A percentile compares a stretch with the other conserved stretches of the same genome.
Evolutionary conservation across 1,140 invertebrate genomes (phyloP).

Genomic region (Chionoecetes opilio): DNA sequence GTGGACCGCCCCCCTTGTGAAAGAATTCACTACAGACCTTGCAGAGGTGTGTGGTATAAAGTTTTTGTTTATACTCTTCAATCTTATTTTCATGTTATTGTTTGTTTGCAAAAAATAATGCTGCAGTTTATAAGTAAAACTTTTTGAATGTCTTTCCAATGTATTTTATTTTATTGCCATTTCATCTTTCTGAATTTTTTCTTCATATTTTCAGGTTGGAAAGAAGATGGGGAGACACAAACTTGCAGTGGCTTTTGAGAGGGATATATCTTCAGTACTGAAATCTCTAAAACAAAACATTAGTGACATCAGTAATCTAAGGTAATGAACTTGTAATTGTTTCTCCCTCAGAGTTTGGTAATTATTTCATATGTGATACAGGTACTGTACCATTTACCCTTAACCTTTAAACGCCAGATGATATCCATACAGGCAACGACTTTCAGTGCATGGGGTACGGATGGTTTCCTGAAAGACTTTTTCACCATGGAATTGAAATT

Average conservation of each 20-base stretch:
- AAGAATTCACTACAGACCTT: constrained; percentile 49
- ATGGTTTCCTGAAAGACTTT: too few species aligned
- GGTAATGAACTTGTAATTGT: constrained; percentile 1
- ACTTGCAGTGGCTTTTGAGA: constrained; percentile 63
- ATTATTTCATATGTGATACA: too few species aligned
- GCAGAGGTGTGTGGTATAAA: constrained; percentile 1
- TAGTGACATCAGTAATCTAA: constrained; percentile 47
- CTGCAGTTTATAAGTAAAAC: too few species aligned
- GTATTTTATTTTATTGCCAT: neutral
- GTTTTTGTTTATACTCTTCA: too few species aligned
- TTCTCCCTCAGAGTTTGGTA: too few species aligned
- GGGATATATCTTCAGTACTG: constrained; percentile 61
- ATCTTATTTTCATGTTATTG: neutral
- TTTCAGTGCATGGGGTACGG: too few species aligned
- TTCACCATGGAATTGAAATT: too few species aligned
- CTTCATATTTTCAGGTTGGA: constrained; percentile 44
- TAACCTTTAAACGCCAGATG: too few species aligned
- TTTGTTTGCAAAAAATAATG: neutral
- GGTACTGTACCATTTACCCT: too few species aligned
- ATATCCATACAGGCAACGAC: too few species aligned
- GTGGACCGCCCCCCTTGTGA: constrained; percentile 57
- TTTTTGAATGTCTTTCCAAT: neutral
- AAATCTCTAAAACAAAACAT: constrained; percentile 66
- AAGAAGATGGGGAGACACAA: constrained; percentile 66
- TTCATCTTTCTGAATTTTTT: neutral